A percentile compares a stretch with the other conserved stretches of the same genome.
Conservation (phyloP, 2,113 vertebrate species). For the Ptilorrhoa leucosticta region DNA sequence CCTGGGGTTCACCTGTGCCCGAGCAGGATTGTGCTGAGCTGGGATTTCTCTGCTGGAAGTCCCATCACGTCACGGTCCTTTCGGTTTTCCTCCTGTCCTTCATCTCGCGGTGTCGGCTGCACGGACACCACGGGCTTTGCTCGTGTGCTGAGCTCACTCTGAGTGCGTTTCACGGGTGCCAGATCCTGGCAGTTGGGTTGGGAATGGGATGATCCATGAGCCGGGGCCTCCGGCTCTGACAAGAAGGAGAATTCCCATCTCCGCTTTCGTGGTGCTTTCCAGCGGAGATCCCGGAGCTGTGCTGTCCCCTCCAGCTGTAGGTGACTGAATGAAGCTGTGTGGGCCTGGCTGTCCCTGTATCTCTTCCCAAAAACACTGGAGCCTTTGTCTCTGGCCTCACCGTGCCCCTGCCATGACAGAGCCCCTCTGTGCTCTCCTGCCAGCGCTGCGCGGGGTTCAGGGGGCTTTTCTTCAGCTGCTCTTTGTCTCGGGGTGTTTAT, state of each 20-base stretch:
- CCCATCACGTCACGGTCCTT: rapidly evolving
- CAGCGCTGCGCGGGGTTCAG: background rate
- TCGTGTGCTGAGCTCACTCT: rapidly evolving
- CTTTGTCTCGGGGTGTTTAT: conserved; percentile 39
- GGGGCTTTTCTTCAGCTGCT: conserved; percentile 53
- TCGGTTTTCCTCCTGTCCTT: background rate
- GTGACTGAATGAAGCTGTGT: conserved; percentile 41
- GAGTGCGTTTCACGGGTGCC: rapidly evolving
- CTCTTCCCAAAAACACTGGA: conserved; percentile 53
- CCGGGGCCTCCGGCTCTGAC: rapidly evolving
- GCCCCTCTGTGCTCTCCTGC: conserved; percentile 49
- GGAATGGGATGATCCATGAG: background rate
- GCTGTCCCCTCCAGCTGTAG: conserved; percentile 49
- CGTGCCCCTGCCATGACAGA: conserved; percentile 50
- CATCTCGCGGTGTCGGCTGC: rapidly evolving
- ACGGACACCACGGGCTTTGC: background rate
- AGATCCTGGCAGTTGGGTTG: background rate
- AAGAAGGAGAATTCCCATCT: background rate
- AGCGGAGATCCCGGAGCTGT: background rate
- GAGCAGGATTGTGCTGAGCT: background rate
- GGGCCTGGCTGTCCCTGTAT: conserved; percentile 43
- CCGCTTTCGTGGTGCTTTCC: background rate
- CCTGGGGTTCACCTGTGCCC: background rate
- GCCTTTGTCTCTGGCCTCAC: conserved; percentile 66
- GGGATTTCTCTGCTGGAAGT: background rate